Evolutionary conservation across 2,797 vertebrate species (phyloP).

Genomic region (Malacoctenus gilli): DNA sequence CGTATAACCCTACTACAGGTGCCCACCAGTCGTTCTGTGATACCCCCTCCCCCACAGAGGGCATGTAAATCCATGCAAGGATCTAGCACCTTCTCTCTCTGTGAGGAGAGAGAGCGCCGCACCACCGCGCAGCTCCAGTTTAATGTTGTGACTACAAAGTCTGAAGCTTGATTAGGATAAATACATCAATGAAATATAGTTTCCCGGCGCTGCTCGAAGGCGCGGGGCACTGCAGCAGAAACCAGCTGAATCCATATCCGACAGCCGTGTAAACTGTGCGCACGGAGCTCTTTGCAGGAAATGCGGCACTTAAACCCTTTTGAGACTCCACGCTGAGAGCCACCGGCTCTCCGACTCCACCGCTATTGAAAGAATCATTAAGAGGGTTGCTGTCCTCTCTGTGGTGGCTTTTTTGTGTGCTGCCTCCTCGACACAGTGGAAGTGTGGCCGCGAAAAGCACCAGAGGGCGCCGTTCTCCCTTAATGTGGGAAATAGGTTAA

Average conservation of each 20-base stretch:
- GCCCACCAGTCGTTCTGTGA: too few species aligned
- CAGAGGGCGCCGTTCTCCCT: slow-evolving; percentile 57
- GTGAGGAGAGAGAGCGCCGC: too few species aligned
- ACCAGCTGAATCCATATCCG: slow-evolving; percentile 22
- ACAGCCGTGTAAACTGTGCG: slow-evolving; percentile 18
- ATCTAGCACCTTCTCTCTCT: too few species aligned
- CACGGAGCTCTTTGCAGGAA: slow-evolving; percentile 11
- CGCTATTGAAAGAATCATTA: slow-evolving; percentile 32
- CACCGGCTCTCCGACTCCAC: slow-evolving; percentile 2
- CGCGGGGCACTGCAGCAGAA: slow-evolving; percentile 11
- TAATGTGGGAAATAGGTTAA: slow-evolving; percentile 35
- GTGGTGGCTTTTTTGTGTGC: not conserved
- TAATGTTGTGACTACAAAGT: too few species aligned
- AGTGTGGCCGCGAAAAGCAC: slow-evolving; percentile 19
- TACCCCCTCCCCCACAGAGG: too few species aligned
- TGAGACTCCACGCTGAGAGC: slow-evolving; percentile 27
- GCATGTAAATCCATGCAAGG: too few species aligned
- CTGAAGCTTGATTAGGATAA: not conserved
- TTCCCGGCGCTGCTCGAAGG: slow-evolving; percentile 1
- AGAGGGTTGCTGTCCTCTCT: slow-evolving; percentile 15
- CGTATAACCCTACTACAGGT: too few species aligned
- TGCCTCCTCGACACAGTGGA: slow-evolving; percentile 1
- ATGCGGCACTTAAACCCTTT: slow-evolving; percentile 25
- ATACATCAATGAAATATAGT: too few species aligned
- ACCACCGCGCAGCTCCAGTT: too few species aligned